Evolutionary conservation across 2,113 vertebrate species (phyloP), one percentile per base, ranked within the genome.

Genomic region (Orientallactaga bullata): DNA sequence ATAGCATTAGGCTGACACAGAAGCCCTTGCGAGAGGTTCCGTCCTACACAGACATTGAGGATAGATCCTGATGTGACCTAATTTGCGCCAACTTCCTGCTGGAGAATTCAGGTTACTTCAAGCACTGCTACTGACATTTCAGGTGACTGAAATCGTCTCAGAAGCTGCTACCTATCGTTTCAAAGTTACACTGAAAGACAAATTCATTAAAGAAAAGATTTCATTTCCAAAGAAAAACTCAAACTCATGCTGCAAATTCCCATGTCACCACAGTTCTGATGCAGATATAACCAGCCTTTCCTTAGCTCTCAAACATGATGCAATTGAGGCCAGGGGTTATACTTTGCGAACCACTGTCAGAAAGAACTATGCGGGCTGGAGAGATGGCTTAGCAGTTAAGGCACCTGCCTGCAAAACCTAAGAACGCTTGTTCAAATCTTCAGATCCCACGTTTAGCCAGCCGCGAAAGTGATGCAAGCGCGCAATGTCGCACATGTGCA

Each of bases 221-320:
- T 26, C 28, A 61, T 85, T 85, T 92, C 35, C 28, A 85, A 26
- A 47, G 90, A 94, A 61, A 20, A 88, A 87, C 80, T 15, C 28
- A 76, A 80, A 42, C 24, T 55, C 28, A 47, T 32, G 76, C 76
- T 84, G 5, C 28, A 66, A 85, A 37, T 68, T 30, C n/a, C 11
- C 12, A 51, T 28, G 61, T 69, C 18, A 42, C 73, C 73, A 66
- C 17, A 7, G n/a, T 66, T 66, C 63, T 58, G 8, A 76, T 39
- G 5, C 16, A 30, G 32, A 55, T 55, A 12, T 28, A n/a, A 39
- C 51, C 37, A 78, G 37, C 1, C 18, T 86, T 91, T 55, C 26
- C 39, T 58, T 55, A 93, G 79, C 51, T 76, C 83, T 96, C 84
- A 61, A 55, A 90, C 88, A 69, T 58, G 20, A 73, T 30, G 42